These are phyloP conservation scores for Malaclemys terrapin DNA, from an alignment of 2,113 vertebrate genomes.

Conservation along the genomic window DNA sequence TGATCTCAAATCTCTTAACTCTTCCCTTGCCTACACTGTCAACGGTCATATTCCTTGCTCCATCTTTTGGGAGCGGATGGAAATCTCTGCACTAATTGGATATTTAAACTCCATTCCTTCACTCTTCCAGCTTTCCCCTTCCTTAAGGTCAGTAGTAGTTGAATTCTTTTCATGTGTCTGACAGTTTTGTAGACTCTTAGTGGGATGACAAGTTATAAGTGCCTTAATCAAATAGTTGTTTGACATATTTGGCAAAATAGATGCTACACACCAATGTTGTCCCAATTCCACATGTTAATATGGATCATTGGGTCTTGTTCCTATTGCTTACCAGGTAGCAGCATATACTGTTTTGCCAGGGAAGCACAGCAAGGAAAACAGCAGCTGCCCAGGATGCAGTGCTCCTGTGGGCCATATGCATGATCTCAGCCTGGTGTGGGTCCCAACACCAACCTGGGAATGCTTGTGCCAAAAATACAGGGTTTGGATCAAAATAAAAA, in stretches of 20 bases:
- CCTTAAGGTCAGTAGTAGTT: neutral
- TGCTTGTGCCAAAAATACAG: neutral
- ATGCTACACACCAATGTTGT: neutral
- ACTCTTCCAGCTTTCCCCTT: neutral
- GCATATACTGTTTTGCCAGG: neutral
- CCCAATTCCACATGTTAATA: neutral
- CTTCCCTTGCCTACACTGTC: neutral
- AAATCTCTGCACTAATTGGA: neutral
- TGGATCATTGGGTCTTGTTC: no score
- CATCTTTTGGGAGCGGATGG: rapidly evolving
- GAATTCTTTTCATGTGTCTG: neutral
- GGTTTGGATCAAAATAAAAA: neutral
- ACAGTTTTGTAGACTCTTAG: neutral
- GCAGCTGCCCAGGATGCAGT: neutral
- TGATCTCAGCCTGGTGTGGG: neutral
- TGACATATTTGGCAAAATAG: neutral
- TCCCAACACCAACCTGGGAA: neutral
- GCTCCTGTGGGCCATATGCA: neutral
- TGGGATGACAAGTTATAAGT: neutral
- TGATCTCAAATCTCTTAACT: neutral
- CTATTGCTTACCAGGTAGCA: neutral
- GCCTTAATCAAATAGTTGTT: neutral
- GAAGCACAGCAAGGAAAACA: neutral
- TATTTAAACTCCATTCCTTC: rapidly evolving
- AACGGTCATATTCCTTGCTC: rapidly evolving